Conservation (phyloP, 2,888 invertebrate genomes). For the Netelia melanura region DNA sequence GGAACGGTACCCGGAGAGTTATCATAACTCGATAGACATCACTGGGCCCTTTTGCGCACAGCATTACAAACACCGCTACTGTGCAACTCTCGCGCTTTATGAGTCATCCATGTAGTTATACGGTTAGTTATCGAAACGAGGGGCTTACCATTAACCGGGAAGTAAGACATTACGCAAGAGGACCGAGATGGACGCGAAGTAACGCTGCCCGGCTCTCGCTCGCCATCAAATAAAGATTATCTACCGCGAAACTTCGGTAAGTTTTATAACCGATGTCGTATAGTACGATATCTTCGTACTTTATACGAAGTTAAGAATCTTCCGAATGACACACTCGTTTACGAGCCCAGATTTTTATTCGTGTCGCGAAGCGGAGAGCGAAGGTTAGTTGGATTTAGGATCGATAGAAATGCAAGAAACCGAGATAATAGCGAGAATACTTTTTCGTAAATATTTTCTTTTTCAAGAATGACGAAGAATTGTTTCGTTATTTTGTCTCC, state of each 20-base stretch:
- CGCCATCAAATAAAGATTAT: conserved; percentile 17
- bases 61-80: conserved; percentile 9
- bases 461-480: too few species aligned
- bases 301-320: background rate
- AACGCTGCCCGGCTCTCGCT: background rate
- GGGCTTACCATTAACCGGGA: background rate
- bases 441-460: too few species aligned
- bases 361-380: too few species aligned
- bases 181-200: background rate
- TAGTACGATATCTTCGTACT: conserved; percentile 7
- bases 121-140: background rate
- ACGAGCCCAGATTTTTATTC: background rate
- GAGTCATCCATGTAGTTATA: background rate
- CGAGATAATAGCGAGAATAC: too few species aligned
- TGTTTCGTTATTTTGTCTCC: too few species aligned
- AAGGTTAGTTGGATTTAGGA: too few species aligned
- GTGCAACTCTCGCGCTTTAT: background rate
- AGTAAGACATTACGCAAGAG: background rate
- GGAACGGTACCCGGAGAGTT: conserved; percentile 65
- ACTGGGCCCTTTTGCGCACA: background rate
- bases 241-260: conserved; percentile 16
- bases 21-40: conserved; percentile 73
- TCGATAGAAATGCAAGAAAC: too few species aligned
- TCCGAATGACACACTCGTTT: background rate
- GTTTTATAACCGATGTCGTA: conserved; percentile 38